Evolutionary conservation across 2,113 vertebrate species (phyloP).

Genomic region (Paratilapia polleni): DNA sequence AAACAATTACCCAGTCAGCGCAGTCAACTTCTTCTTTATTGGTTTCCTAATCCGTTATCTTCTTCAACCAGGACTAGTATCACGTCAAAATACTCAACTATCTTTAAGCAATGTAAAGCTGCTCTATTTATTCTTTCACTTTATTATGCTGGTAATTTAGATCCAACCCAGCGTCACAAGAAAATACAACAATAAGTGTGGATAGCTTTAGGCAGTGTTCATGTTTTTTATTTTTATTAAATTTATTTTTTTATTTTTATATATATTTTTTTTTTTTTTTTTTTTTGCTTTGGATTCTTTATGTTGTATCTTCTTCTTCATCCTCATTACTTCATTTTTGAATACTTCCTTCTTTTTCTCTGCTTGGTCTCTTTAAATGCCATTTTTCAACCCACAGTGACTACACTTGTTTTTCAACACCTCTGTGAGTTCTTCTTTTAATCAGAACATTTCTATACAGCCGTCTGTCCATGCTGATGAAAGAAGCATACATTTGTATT

Average conservation of each 20-base stretch:
- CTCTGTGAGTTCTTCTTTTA: background rate
- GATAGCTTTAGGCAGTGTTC: too few relatives aligned
- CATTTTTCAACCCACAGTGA: too few relatives aligned
- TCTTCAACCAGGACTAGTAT: background rate
- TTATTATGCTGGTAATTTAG: accelerated
- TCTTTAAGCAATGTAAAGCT: too few relatives aligned
- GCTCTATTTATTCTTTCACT: background rate
- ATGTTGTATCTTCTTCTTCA: background rate
- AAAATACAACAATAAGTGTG: too few relatives aligned
- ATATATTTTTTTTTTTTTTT: too few relatives aligned
- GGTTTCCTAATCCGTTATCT: background rate
- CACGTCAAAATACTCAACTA: accelerated
- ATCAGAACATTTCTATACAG: background rate
- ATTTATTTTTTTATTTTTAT: too few relatives aligned
- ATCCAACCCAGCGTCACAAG: too few relatives aligned
- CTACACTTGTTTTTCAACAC: too few relatives aligned
- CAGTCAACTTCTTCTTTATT: background rate
- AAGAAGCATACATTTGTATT: background rate
- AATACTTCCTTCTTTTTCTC: too few relatives aligned
- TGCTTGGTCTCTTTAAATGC: too few relatives aligned
- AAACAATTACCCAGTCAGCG: accelerated
- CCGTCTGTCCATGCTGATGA: too few relatives aligned
- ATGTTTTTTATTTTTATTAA: too few relatives aligned
- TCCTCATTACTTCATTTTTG: background rate
- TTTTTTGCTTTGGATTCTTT: background rate